phyloP scores from a whole-genome alignment of 2,113 vertebrate genomes.

The Corydoras maculifer region DNA sequence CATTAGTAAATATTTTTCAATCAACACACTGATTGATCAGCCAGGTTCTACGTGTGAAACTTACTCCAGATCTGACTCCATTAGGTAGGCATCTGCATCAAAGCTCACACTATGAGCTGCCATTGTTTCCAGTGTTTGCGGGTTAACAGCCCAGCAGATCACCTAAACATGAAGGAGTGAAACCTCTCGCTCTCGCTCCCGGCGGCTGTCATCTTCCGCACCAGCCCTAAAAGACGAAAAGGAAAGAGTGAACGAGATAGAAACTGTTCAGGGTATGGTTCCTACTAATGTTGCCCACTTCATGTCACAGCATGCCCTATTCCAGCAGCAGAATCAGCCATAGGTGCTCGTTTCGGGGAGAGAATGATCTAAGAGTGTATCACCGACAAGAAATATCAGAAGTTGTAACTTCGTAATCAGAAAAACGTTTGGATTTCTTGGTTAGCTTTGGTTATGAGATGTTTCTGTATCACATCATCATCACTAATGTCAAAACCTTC shows the following conservation, averaged over 20 bases:
- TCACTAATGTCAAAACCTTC: too few relatives aligned
- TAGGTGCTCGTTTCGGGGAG: neutral
- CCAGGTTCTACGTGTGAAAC: constrained; percentile 26
- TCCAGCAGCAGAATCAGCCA: neutral
- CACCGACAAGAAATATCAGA: neutral
- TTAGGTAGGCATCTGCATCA: constrained; percentile 34
- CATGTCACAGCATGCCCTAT: constrained; percentile 18
- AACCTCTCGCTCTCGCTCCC: constrained; percentile 13
- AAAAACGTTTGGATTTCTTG: too few relatives aligned
- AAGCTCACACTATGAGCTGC: constrained; percentile 55
- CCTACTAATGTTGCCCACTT: neutral
- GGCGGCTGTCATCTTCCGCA: constrained; percentile 46
- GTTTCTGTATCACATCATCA: too few relatives aligned
- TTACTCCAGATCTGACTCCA: constrained; percentile 59
- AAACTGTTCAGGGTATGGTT: neutral
- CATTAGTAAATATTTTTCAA: neutral
- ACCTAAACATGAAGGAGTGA: neutral
- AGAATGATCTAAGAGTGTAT: neutral
- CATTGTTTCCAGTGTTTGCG: constrained; percentile 29
- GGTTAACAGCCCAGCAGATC: neutral
- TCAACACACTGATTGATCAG: neutral
- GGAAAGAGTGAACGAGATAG: neutral
- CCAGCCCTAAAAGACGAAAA: constrained; percentile 30
- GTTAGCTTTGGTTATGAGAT: too few relatives aligned
- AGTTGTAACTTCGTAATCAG: too few relatives aligned